phyloP scores from a whole-genome alignment of 2,888 invertebrate species.

The Cyclophora albipunctata region DNA sequence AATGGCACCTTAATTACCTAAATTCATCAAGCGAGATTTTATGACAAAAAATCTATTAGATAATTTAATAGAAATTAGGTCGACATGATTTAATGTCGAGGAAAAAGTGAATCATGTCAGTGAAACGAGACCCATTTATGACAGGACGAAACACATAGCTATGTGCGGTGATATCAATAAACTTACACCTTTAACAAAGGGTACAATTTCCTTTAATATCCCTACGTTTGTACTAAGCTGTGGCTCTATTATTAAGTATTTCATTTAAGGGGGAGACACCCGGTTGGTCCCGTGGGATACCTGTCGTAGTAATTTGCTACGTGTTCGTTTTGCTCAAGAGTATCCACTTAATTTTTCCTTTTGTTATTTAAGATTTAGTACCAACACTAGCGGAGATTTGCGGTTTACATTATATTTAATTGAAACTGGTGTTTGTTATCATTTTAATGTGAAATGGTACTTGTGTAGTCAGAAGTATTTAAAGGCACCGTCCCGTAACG shows the following conservation, averaged over 20 bases:
- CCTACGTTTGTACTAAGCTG: constrained; percentile 44
- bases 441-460: constrained; percentile 1
- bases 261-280: constrained; percentile 59
- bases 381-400: constrained; percentile 33
- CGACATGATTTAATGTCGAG: too few relatives aligned
- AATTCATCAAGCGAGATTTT: too few relatives aligned
- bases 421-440: constrained; percentile 12
- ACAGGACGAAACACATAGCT: not conserved
- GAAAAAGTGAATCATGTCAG: too few relatives aligned
- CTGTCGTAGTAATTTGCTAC: constrained; percentile 66
- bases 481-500: not conserved
- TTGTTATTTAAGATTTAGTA: constrained; percentile 49
- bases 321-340: constrained; percentile 33
- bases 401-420: constrained; percentile 28
- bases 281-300: constrained; percentile 53
- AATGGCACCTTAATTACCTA: too few relatives aligned
- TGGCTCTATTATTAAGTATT: constrained; percentile 62
- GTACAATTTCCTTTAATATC: constrained; percentile 45
- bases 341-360: constrained; percentile 39
- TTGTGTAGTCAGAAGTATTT: constrained; percentile 4
- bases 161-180: constrained; percentile 34
- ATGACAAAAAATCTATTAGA: too few relatives aligned
- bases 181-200: constrained; percentile 37
- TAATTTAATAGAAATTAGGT: too few relatives aligned
- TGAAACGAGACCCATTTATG: too few relatives aligned